These are phyloP conservation scores for Epirrhoe alternata DNA, from an alignment of 2,888 invertebrate genomes.

Conservation along the genomic window DNA sequence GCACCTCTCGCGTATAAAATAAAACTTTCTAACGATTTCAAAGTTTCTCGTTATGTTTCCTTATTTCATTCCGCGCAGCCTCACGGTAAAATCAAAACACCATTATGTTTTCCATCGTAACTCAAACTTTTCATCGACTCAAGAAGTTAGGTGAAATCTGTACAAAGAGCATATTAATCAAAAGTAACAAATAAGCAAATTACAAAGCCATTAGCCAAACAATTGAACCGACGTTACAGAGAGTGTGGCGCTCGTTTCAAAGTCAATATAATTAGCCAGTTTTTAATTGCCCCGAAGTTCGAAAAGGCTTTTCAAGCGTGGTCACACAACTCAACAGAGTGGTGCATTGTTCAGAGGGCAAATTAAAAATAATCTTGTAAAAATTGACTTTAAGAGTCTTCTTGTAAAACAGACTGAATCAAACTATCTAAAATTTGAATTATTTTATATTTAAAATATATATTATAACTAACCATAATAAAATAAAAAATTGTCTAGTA, in stretches of 20 bases:
- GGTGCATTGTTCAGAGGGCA: background rate
- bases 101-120: background rate
- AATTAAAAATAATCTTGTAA: background rate
- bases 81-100: background rate
- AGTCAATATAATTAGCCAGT: slow-evolving; percentile 37
- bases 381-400: no score
- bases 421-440: no score
- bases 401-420: no score
- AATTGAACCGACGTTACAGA: slow-evolving; percentile 24
- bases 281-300: slow-evolving; percentile 36
- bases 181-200: slow-evolving; percentile 24
- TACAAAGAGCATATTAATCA: slow-evolving; percentile 15
- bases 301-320: slow-evolving; percentile 12
- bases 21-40: no score
- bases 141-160: background rate
- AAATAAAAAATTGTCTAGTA: no score
- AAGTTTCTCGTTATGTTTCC: background rate
- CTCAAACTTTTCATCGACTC: background rate
- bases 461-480: no score
- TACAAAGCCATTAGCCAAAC: slow-evolving; percentile 25
- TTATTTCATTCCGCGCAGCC: background rate
- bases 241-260: slow-evolving; percentile 18
- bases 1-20: no score
- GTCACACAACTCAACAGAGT: no score
- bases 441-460: no score